phyloP scores from a whole-genome alignment of 2,113 vertebrate genomes.

The Periophthalmodon schlosseri region DNA sequence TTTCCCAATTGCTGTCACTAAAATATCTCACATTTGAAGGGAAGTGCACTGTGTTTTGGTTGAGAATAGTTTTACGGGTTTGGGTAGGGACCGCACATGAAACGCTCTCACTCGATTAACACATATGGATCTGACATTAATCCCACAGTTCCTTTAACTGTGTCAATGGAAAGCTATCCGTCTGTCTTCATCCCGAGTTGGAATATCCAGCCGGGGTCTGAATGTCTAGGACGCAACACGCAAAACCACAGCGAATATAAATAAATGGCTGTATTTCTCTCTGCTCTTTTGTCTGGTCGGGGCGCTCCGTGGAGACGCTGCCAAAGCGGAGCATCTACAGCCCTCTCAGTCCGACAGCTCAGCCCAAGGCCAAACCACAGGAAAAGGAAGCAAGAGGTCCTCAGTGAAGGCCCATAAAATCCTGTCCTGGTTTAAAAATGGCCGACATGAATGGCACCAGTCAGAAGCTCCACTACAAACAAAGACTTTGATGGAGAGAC shows the following conservation, averaged over 20 bases:
- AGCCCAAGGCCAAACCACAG: slow-evolving; percentile 75
- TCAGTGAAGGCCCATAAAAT: slow-evolving; percentile 76
- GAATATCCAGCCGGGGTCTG: slow-evolving; percentile 78
- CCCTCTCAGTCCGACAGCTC: slow-evolving; percentile 69
- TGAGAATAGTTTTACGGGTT: not conserved
- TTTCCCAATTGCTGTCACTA: slow-evolving; percentile 53
- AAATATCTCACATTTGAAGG: slow-evolving; percentile 29
- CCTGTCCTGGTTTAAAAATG: slow-evolving; percentile 73
- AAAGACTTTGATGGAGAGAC: slow-evolving; percentile 61
- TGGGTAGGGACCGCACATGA: slow-evolving; percentile 51
- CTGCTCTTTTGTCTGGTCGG: slow-evolving; percentile 77
- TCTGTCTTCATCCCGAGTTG: slow-evolving; percentile 71
- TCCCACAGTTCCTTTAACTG: slow-evolving; percentile 58
- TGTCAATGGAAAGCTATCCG: slow-evolving; percentile 70
- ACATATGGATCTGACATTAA: slow-evolving; percentile 76
- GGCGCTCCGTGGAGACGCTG: slow-evolving; percentile 63
- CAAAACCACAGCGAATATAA: slow-evolving; percentile 79
- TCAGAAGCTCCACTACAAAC: slow-evolving; percentile 62
- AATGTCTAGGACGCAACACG: slow-evolving; percentile 77
- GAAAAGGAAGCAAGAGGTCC: slow-evolving; percentile 79
- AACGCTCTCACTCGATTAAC: slow-evolving; percentile 66
- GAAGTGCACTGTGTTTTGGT: slow-evolving; percentile 28
- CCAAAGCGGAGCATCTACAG: slow-evolving; percentile 80
- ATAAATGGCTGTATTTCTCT: slow-evolving; percentile 78
- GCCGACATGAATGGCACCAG: slow-evolving; percentile 69